Conservation (phyloP, 2,888 invertebrate genomes). For the Acanthoscelides obtectus region DNA sequence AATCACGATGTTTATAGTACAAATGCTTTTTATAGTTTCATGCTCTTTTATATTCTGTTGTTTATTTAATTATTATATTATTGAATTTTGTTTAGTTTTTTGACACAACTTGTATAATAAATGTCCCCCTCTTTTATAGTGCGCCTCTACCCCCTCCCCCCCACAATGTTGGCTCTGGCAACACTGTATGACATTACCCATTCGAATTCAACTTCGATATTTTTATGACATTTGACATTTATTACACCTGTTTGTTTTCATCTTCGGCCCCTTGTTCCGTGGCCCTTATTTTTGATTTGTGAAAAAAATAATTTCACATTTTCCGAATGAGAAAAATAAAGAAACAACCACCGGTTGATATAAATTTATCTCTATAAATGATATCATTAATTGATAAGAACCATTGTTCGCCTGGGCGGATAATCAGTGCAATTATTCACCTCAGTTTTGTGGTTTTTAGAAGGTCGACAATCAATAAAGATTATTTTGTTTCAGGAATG, state of each 20-base stretch:
- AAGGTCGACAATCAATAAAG: constrained; percentile 4
- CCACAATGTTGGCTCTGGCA: too few species aligned
- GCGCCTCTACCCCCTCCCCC: too few species aligned
- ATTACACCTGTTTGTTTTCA: background rate
- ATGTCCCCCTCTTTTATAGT: too few species aligned
- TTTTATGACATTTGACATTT: too few species aligned
- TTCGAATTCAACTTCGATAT: too few species aligned
- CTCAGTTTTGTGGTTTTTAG: background rate
- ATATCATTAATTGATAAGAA: background rate
- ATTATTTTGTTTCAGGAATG: background rate
- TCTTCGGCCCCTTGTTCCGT: background rate
- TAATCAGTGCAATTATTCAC: background rate
- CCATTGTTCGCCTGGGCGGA: background rate
- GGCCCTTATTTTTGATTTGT: background rate
- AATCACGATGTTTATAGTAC: too few species aligned
- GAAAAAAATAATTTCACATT: background rate
- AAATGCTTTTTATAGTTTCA: too few species aligned
- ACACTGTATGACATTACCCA: too few species aligned
- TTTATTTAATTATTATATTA: too few species aligned
- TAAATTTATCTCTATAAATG: constrained; percentile 6
- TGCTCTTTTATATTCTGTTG: too few species aligned
- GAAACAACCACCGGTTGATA: constrained; percentile 14
- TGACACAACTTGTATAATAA: too few species aligned
- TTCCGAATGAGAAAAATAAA: background rate
- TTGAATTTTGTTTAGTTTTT: too few species aligned